Base-by-base conservation (phyloP, 2,797 vertebrate species). In the Phaenicophaeus curvirostris region DNA sequence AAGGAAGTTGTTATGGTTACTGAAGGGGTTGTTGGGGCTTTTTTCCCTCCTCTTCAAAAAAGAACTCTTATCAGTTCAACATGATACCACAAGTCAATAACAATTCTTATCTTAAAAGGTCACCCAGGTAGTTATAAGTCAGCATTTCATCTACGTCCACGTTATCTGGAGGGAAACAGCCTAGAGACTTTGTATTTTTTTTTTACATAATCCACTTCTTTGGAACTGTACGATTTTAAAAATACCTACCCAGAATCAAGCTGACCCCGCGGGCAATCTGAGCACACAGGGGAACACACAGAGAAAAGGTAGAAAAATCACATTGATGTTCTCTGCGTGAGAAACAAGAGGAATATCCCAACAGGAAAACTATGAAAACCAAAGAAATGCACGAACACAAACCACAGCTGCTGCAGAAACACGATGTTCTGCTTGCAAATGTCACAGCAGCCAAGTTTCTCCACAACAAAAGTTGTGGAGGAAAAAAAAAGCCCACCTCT, bases 11-110 rank as follows among this genome's bases (percentile, higher is more conserved):
- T 96, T 96, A 91, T 46, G 62, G 93, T 94, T 94, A 95, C 94
- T 57, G 62, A 28, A 93, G 39, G 55, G 41, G 66, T 75, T 65
- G 78, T 16, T 71, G 75, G 42, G 4, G 2, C 41, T 71, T 83
- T 71, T 37, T 41, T 5, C 21, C 27, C 17, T 72, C 39, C 25
- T 66, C 66, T 84, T 78, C 53, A 58, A 13, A 54, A 93, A 87
- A 86, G 75, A 83, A 90, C 75, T 91, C 92, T 96, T 96, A 96
- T 94, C 95, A 92, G 85, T 89, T 96, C 88, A 96, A 85, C 89
- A 88, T 92, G 95, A 93, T 63, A 76, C 82, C 3, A 3, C 39
- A 53, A 87, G 85, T 91, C 89, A 93, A 46, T 91, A 96, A 78
- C 76, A 92, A 92, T 84, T 91, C 94, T 96, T 96, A 92, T 89